Evolutionary conservation across 2,113 vertebrate genomes (phyloP), one percentile per base, ranked within the genome.

Genomic region (Dinomys branickii): DNA sequence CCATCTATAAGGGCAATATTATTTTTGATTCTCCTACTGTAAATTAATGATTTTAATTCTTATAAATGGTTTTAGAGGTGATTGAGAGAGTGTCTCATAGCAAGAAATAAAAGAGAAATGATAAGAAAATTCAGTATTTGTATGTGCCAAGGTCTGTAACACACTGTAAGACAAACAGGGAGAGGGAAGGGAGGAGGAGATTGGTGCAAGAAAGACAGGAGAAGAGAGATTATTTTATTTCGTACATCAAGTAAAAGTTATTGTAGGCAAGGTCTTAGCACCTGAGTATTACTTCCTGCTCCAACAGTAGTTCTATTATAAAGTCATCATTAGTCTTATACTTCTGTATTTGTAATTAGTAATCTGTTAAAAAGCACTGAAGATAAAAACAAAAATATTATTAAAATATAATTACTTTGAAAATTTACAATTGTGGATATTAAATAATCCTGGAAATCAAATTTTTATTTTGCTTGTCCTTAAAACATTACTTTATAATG

Each of bases 401-500:
- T 28, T 94, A 95, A 87, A 85, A 86, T 84, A 44, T n/a, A 92
- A 84, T 75, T 24, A 84, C 19, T 61, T 41, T 93, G 26, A 47
- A 92, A 96, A 78, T 75, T 73, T 28, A 35, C 30, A 75, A 65
- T 63, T n/a, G 59, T 52, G 26, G 16, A 8, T 80, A 54, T 52
- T 89, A 92, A 17, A 86, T 75, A 85, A 85, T 17, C 26, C 28
- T 82, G 22, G 13, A 52, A 69, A 71, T 17, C 71, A 91, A 78
- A 30, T 61, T 82, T 91, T 94, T 88, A 54, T 65, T 84, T 61
- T 93, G 3, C 11, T 85, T 35, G 88, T 93, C 30, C 44, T 97
- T 96, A 95, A 80, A 94, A 78, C 3, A 83, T 35, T 88, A 90
- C 28, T 93, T 85, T 78, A 96, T 95, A 96, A 85, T 69, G 81